Base-by-base conservation (phyloP, 2,113 vertebrate genomes). In the Equus przewalskii region DNA sequence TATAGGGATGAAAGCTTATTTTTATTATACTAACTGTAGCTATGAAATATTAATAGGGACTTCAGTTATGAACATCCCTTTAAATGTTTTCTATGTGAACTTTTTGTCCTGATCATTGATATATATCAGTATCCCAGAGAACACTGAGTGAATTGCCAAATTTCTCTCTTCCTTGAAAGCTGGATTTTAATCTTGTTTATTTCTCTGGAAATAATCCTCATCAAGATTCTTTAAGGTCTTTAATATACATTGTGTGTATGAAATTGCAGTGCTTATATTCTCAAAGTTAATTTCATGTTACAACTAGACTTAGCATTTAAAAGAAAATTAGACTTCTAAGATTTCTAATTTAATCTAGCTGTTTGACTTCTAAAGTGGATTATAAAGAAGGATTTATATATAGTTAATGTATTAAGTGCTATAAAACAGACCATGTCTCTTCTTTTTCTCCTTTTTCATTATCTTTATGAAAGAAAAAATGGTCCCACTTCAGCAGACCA, bases 261-360 rank as follows among this genome's bases (percentile, higher is more conserved):
- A 19, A 33, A 92, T 22, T 70, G 7, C 15, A 70, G 0, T 96
- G 13, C 11, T 73, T 81, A 65, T 70, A 64, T 81, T 58, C 90
- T 81, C 7, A 56, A 96, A 82, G 36, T 22, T 79, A 60, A 46
- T 86, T 89, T 85, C 24, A 41, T 44, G 8, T 95, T 94, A 81
- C 41, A 85, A 30, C 28, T 70, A 64, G 54, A 89, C n/a, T 65
- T 28, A 70, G 3, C 72, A 7, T 94, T 96, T 86, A 19, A 86
- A 85, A 6, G 28, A 89, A 93, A 67, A 33, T 80, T 56, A 84
- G 18, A 82, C 16, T 62, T 72, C 15, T 49, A 58, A 54, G 12
- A 56, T 92, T 91, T 41, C 44, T 90, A 62, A 65, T 93, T 90
- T 93, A 54, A 26, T 33, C 22, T 84, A 41, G 3, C 41, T 69